These are phyloP conservation scores for Spinus pinus DNA, from an alignment of 2,797 vertebrate genomes.

Conservation along the genomic window DNA sequence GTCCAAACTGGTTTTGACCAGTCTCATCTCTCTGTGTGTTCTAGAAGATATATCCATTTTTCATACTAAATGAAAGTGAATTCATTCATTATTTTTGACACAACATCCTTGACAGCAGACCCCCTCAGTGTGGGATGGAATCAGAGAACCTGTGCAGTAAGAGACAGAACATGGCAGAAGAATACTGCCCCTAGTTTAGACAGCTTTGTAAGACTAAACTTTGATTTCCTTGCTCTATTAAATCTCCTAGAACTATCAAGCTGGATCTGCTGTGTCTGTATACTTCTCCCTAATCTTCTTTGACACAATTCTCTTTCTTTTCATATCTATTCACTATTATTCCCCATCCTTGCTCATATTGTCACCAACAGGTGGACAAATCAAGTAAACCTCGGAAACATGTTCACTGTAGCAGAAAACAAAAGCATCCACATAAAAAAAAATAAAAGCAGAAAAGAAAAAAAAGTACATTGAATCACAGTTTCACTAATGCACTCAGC, in stretches of 20 bases:
- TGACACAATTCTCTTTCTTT: slow-evolving; percentile 20
- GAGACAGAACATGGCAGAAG: neutral
- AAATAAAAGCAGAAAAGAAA: neutral
- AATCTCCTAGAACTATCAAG: slow-evolving; percentile 12
- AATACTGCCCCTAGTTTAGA: neutral
- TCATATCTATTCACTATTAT: neutral
- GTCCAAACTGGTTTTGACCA: neutral
- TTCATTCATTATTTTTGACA: neutral
- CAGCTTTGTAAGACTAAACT: neutral
- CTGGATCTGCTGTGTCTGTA: neutral
- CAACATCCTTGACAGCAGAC: neutral
- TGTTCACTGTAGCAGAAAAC: slow-evolving; percentile 28
- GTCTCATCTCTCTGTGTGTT: neutral
- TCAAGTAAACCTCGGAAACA: slow-evolving; percentile 17
- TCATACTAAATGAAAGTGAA: neutral
- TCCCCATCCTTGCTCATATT: neutral
- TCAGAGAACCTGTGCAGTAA: neutral
- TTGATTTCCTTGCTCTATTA: slow-evolving; percentile 20
- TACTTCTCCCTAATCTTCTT: neutral
- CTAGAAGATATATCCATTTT: neutral
- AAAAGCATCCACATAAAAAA: neutral
- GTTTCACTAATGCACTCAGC: slow-evolving; percentile 7
- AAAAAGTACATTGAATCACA: neutral
- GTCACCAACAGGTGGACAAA: slow-evolving; percentile 30
- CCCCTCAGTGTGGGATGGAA: neutral